Conservation (phyloP, 2,113 vertebrate genomes). For the Poeciliopsis prolifica region DNA sequence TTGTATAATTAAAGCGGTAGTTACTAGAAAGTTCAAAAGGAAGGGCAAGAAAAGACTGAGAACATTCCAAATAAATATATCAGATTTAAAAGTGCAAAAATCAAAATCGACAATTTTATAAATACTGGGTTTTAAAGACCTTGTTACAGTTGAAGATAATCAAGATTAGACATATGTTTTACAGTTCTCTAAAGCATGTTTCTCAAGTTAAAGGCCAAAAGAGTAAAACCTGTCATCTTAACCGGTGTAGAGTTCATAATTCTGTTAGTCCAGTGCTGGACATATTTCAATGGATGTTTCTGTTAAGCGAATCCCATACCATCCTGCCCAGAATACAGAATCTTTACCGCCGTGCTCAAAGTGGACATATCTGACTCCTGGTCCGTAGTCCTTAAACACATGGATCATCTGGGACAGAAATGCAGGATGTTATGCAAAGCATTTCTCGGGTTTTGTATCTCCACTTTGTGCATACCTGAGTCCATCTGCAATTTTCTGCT, state of each 20-base stretch:
- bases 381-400: slow-evolving; percentile 87
- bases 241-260: neutral
- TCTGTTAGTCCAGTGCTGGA: slow-evolving; percentile 42
- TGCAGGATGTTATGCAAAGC: neutral
- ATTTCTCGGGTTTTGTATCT: neutral
- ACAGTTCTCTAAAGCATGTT: neutral
- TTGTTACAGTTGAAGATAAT: neutral
- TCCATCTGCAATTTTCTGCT: slow-evolving; percentile 74
- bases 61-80: too few relatives aligned
- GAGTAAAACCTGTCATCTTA: too few relatives aligned
- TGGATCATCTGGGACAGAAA: slow-evolving; percentile 82
- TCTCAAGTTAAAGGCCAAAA: too few relatives aligned
- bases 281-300: slow-evolving; percentile 87
- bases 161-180: neutral
- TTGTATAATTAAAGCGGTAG: too few relatives aligned
- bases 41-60: too few relatives aligned
- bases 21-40: too few relatives aligned
- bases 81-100: too few relatives aligned
- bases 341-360: slow-evolving; percentile 90
- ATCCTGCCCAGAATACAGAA: slow-evolving; percentile 89
- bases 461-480: slow-evolving; percentile 53
- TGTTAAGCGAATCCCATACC: slow-evolving; percentile 90
- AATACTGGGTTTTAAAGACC: too few relatives aligned
- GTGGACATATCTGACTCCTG: slow-evolving; percentile 85
- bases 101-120: too few relatives aligned